These are phyloP conservation scores for Stegostoma tigrinum DNA, from an alignment of 2,113 vertebrate species.

Conservation along the genomic window DNA sequence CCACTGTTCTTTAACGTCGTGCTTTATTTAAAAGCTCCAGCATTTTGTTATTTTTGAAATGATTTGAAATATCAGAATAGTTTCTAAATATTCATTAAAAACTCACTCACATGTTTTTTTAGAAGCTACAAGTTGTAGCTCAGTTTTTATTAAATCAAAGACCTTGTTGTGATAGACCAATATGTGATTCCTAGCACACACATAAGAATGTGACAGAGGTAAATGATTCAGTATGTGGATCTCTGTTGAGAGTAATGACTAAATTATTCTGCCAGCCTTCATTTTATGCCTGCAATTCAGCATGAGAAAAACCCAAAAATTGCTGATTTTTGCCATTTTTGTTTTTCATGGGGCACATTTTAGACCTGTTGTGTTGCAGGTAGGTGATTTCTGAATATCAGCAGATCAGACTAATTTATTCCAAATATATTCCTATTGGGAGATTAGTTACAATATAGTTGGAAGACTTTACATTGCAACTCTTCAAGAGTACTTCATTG, in stretches of 20 bases:
- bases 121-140: not conserved
- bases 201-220: slow-evolving; percentile 22
- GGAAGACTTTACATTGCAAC: not conserved
- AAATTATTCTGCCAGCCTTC: slow-evolving; percentile 34
- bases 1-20: not conserved
- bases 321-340: not conserved
- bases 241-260: slow-evolving; percentile 39
- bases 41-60: not conserved
- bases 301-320: not conserved
- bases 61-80: not conserved
- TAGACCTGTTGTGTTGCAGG: slow-evolving; percentile 40
- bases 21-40: not conserved
- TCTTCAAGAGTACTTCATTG: not conserved
- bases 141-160: not conserved
- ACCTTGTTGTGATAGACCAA: not conserved
- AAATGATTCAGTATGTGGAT: slow-evolving; percentile 23
- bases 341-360: slow-evolving; percentile 25
- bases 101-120: not conserved
- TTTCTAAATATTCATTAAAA: not conserved
- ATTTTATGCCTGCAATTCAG: slow-evolving; percentile 37
- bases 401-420: slow-evolving; percentile 39
- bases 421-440: slow-evolving; percentile 37
- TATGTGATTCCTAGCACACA: not conserved
- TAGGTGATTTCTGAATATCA: slow-evolving; percentile 41
- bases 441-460: slow-evolving; percentile 38